Evolutionary conservation across 2,888 invertebrate genomes (phyloP), one percentile per base, ranked within the genome.

Genomic region (Gisinianus flammeolus): DNA sequence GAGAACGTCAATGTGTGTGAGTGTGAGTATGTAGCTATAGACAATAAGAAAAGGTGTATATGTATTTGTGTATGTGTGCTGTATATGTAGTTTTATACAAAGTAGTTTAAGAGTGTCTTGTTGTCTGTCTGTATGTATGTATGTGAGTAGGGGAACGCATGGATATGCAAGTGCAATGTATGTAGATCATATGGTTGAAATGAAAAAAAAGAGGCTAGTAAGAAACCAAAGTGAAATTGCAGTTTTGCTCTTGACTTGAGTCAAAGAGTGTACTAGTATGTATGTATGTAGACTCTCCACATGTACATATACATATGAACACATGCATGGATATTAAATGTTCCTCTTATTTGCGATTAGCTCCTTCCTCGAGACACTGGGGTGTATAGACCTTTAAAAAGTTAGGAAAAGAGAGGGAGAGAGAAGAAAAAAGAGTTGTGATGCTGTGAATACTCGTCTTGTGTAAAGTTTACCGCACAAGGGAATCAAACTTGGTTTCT

Each of bases 201-300:
- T 22, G 54, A 62, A 66, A 73, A 56, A 52, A 62, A 64, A 66
- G 44, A 52, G 66, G 52, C 74, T 74, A 66, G 44, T 66, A 74
- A n/a, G n/a, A n/a, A n/a, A n/a, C n/a, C n/a, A n/a, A n/a, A 74
- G 74, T 74, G 74, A 74, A 74, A 74, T 74, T 74, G 74, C 74
- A 74, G 64, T 66, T 31, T 66, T 74, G 74, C 66, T 74, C 74
- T 74, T 74, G 74, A 74, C 74, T 74, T 22, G 44, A 22, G 26
- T 62, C 28, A 8, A n/a, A 22, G 22, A 22, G 2, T 56, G 4
- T 8, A 56, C 56, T 62, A 33, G 62, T 66, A 10, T 28, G 30
- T n/a, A 28, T 30, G 19, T 66, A 12, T 64, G 33, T 30, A 28
- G 10, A 66, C 4, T 66, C 16, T 30, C 28, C 31, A 31, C 16